phyloP scores from a whole-genome alignment of 2,797 vertebrate species.

The Myripristis jacobus region DNA sequence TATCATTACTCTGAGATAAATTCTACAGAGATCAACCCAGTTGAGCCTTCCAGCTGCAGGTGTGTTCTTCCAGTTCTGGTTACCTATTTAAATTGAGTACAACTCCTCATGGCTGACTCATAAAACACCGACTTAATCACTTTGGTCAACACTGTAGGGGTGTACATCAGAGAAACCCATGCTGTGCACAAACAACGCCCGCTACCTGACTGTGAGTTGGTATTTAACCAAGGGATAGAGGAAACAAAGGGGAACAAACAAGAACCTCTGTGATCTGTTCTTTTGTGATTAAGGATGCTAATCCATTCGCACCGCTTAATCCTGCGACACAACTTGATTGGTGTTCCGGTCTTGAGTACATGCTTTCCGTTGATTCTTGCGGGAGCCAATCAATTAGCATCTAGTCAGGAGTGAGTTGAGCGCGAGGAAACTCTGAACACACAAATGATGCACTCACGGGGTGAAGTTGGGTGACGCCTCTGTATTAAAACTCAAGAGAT shows the following conservation, averaged over 20 bases:
- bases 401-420: constrained; percentile 21
- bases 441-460: constrained; percentile 16
- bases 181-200: constrained; percentile 63
- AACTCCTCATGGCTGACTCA: constrained; percentile 72
- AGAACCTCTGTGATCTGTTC: constrained; percentile 69
- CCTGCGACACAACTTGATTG: constrained; percentile 54
- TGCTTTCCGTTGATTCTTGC: constrained; percentile 19
- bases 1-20: constrained; percentile 47
- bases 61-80: constrained; percentile 66
- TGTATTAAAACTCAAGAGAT: constrained; percentile 2
- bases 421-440: constrained; percentile 31
- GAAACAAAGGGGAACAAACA: constrained; percentile 71
- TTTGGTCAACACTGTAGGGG: constrained; percentile 76
- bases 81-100: constrained; percentile 73
- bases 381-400: constrained; percentile 53
- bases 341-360: constrained; percentile 12
- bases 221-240: constrained; percentile 64
- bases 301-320: constrained; percentile 71
- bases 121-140: constrained; percentile 73
- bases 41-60: constrained; percentile 44
- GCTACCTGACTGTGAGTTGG: constrained; percentile 62
- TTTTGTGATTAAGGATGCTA: constrained; percentile 72
- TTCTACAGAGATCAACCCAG: constrained; percentile 61
- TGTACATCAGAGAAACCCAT: constrained; percentile 68
- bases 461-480: constrained; percentile 6